Conservation (phyloP, 2,113 vertebrate species). For the Glaucidium brasilianum region DNA sequence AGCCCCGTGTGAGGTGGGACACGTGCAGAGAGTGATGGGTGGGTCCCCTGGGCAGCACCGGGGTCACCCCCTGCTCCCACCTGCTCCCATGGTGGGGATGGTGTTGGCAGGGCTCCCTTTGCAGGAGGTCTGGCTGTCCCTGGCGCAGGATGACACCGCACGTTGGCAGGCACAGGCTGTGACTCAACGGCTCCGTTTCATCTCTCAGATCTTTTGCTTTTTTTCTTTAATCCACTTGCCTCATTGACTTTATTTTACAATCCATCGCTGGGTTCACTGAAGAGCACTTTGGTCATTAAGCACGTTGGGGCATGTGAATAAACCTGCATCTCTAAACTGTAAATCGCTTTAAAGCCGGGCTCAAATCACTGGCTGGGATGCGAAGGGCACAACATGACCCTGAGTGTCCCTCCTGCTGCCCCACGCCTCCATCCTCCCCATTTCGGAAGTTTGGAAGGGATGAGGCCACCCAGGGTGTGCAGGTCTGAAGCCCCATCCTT, state of each 20-base stretch:
- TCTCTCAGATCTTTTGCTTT: background rate
- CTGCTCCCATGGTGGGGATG: background rate
- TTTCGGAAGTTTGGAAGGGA: background rate
- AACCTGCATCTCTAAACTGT: background rate
- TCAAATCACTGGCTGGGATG: background rate
- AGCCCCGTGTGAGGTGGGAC: background rate
- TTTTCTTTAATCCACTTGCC: constrained; percentile 7
- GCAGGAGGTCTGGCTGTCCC: background rate
- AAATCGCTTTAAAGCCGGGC: background rate
- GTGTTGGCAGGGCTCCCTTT: background rate
- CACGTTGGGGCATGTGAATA: constrained; percentile 20
- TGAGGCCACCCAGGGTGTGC: background rate
- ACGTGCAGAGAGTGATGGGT: background rate
- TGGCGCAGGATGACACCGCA: accelerated
- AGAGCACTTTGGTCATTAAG: constrained; percentile 10
- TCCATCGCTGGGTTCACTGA: constrained; percentile 3
- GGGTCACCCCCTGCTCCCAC: background rate
- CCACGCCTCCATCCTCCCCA: background rate
- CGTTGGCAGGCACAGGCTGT: background rate
- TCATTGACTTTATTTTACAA: constrained; percentile 20
- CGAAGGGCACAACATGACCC: background rate
- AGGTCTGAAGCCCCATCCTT: background rate
- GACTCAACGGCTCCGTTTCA: background rate
- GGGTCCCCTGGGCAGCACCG: background rate
- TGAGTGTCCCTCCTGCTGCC: accelerated